Evolutionary conservation across 2,113 vertebrate genomes (phyloP).

Genomic region (Lanius collurio): DNA sequence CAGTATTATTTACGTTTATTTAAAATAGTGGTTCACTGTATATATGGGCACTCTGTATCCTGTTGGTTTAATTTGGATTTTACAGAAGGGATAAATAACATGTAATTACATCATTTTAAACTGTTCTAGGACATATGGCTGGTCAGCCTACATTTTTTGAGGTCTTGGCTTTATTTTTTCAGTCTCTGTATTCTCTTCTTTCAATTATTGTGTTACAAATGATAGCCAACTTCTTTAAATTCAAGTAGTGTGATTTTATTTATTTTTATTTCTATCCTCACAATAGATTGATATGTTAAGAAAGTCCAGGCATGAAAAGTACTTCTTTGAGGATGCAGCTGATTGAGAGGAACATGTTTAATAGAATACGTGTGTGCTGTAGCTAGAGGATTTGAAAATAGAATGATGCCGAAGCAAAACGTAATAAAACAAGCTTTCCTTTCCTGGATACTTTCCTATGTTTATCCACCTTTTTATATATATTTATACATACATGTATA

Average conservation of each 20-base stretch:
- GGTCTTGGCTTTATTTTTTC: not conserved
- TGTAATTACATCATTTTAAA: not conserved
- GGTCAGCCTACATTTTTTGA: not conserved
- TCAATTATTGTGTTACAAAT: not conserved
- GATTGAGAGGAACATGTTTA: not conserved
- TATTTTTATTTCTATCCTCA: not conserved
- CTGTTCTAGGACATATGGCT: not conserved
- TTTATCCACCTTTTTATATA: not conserved
- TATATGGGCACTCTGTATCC: not conserved
- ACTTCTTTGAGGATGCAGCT: not conserved
- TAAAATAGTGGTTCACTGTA: not conserved
- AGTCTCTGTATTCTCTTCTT: not conserved
- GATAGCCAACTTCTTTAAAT: not conserved
- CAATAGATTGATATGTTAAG: not conserved
- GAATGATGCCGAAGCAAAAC: not conserved
- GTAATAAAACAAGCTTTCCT: not conserved
- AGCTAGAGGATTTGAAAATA: not conserved
- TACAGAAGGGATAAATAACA: not conserved
- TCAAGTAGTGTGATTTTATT: not conserved
- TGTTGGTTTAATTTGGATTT: not conserved
- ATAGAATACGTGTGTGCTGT: not conserved
- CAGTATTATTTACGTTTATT: not conserved
- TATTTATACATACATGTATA: not conserved
- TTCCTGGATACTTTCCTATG: not conserved
- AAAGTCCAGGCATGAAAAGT: not conserved